Conservation (phyloP, 2,888 invertebrate genomes). For the Lochmaea crataegi region DNA sequence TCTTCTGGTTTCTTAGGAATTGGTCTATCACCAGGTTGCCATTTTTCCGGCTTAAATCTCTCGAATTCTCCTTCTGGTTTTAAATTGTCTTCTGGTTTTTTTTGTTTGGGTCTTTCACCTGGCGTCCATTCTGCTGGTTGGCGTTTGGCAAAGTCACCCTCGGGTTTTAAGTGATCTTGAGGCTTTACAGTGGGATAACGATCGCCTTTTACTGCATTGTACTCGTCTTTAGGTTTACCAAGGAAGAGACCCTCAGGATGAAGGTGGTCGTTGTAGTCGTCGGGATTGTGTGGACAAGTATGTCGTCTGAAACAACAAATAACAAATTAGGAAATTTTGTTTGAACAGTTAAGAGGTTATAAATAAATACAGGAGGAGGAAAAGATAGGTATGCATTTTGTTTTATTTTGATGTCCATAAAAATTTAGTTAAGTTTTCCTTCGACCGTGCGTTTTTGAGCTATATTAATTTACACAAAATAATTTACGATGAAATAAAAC, state of each 20-base stretch:
- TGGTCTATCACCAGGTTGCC: constrained; percentile 61
- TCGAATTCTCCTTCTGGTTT: constrained; percentile 72
- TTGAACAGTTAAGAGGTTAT: no score
- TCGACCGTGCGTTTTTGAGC: no score
- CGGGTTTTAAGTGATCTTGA: constrained; percentile 67
- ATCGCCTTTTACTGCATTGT: constrained; percentile 63
- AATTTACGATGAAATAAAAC: no score
- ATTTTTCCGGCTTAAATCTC: constrained; percentile 66
- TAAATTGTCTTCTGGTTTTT: constrained; percentile 73
- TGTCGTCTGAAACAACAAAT: constrained; percentile 76
- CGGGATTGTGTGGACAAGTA: constrained; percentile 79
- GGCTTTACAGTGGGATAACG: constrained; percentile 65
- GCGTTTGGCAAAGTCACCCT: constrained; percentile 69
- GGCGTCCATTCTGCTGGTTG: constrained; percentile 61
- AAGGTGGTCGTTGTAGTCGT: constrained; percentile 77
- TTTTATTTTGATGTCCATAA: no score
- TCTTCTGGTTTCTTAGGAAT: constrained; percentile 67
- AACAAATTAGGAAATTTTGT: not conserved
- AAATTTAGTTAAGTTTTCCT: no score
- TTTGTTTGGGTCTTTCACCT: constrained; percentile 63
- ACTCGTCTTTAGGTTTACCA: constrained; percentile 67
- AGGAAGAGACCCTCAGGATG: constrained; percentile 76
- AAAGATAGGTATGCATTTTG: no score
- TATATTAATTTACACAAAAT: no score
- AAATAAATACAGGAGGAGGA: not conserved